A percentile compares a stretch with the other conserved stretches of the same genome.
Evolutionary conservation across 2,113 vertebrate genomes (phyloP).

Genomic region (Ascaphus truei): DNA sequence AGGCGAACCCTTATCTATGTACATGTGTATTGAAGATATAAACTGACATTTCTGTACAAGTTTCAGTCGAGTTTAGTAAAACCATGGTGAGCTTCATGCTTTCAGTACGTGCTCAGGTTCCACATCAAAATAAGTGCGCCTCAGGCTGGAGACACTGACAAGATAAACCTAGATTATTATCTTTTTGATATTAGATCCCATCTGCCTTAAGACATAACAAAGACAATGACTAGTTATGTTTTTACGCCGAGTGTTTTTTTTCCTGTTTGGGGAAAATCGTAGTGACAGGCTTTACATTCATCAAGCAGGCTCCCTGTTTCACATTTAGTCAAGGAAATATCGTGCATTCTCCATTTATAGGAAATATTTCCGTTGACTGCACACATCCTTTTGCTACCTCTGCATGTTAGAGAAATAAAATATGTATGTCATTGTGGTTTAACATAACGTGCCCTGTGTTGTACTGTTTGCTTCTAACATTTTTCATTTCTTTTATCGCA

Average conservation of each 20-base stretch:
- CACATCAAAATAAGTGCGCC: background rate
- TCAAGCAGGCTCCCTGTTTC: background rate
- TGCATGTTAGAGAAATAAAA: too few relatives aligned
- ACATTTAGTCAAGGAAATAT: background rate
- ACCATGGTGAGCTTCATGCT: background rate
- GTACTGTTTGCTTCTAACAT: too few relatives aligned
- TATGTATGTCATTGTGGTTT: too few relatives aligned
- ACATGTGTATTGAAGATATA: too few relatives aligned
- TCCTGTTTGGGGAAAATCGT: background rate
- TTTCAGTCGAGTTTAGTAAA: background rate
- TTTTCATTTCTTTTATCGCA: too few relatives aligned
- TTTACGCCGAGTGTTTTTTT: background rate
- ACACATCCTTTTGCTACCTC: too few relatives aligned
- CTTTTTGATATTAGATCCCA: slow-evolving; percentile 1
- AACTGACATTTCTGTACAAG: background rate
- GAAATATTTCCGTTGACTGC: too few relatives aligned
- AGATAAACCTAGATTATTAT: background rate
- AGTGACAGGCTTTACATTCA: background rate
- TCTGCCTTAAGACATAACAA: background rate
- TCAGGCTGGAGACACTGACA: background rate
- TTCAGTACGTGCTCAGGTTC: background rate
- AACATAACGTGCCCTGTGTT: too few relatives aligned
- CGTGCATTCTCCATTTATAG: background rate
- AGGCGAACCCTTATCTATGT: too few relatives aligned
- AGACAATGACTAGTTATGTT: background rate